Evolutionary conservation across 2,797 vertebrate genomes (phyloP).

Genomic region (Rhinella marina): DNA sequence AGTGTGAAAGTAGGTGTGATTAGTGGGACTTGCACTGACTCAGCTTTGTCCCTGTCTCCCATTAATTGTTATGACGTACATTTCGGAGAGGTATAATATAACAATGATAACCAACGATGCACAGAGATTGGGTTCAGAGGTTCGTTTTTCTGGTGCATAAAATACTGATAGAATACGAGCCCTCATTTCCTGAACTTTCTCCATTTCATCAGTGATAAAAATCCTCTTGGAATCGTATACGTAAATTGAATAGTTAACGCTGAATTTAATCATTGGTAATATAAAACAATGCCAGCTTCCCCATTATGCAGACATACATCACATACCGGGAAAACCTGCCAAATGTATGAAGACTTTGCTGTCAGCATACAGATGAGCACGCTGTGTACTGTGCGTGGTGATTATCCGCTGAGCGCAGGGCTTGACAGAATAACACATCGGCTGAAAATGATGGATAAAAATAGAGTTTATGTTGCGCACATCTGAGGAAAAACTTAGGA

Average conservation of each 20-base stretch:
- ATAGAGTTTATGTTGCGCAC: background rate
- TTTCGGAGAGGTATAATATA: too few relatives aligned
- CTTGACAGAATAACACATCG: background rate
- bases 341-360: background rate
- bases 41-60: too few relatives aligned
- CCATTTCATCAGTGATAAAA: background rate
- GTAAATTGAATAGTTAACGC: background rate
- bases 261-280: background rate
- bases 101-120: too few relatives aligned
- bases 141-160: background rate
- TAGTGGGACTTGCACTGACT: too few relatives aligned
- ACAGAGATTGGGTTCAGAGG: too few relatives aligned
- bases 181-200: background rate
- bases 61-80: too few relatives aligned
- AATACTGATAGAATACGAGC: background rate
- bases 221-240: background rate
- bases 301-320: background rate
- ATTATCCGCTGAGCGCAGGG: background rate
- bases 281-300: background rate
- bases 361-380: constrained; percentile 2
- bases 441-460: background rate
- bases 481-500: background rate
- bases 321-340: background rate
- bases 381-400: background rate
- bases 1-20: too few relatives aligned